phyloP scores from a whole-genome alignment of 2,113 vertebrate genomes.

The Lophochroa leadbeateri region DNA sequence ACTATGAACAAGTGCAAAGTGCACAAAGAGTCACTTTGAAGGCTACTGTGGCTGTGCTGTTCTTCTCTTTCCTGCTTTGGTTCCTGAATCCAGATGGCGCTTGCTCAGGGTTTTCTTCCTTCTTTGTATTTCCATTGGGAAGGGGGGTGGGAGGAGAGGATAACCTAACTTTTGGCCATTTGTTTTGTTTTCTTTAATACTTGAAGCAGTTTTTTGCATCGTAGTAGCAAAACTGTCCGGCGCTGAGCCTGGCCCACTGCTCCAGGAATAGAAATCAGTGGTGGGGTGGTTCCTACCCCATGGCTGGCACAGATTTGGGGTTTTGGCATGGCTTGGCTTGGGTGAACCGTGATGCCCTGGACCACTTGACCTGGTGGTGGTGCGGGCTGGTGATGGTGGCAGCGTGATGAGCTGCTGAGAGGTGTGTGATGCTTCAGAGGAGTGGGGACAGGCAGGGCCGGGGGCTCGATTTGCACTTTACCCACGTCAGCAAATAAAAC shows the following conservation, averaged over 20 bases:
- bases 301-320: not conserved
- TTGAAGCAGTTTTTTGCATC: constrained; percentile 55
- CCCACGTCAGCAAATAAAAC: not conserved
- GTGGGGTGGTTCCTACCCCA: not conserved
- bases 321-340: not conserved
- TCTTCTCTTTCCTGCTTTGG: not conserved
- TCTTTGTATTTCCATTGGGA: constrained; percentile 33
- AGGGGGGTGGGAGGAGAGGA: not conserved
- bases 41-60: not conserved
- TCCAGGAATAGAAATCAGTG: not conserved
- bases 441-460: not conserved
- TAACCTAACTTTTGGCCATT: constrained; percentile 29
- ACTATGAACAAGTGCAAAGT: not conserved
- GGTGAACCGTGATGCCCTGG: fast-evolving
- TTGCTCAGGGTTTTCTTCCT: constrained; percentile 66
- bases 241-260: not conserved
- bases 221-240: not conserved
- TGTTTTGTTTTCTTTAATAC: constrained; percentile 42
- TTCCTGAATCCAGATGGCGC: constrained; percentile 2
- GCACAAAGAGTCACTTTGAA: not conserved
- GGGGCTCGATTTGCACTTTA: constrained; percentile 54
- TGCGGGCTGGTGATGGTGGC: not conserved
- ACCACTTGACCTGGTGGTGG: not conserved
- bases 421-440: not conserved
- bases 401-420: not conserved